A percentile compares a stretch with the other conserved stretches of the same genome.
phyloP scores from a whole-genome alignment of 2,797 vertebrate genomes.

The Erethizon dorsatum region DNA sequence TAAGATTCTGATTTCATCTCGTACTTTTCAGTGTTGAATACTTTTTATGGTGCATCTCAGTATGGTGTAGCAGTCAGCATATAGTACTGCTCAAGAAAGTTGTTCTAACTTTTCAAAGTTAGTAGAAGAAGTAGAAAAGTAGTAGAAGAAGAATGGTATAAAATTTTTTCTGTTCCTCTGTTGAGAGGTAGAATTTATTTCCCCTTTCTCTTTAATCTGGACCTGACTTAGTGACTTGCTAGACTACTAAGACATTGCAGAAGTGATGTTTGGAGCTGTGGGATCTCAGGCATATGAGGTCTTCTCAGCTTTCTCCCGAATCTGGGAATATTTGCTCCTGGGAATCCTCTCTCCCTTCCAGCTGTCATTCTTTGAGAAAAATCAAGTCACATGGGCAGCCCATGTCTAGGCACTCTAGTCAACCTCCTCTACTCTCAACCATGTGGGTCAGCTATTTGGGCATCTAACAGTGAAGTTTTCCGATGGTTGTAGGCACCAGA shows the following conservation, averaged over 20 bases:
- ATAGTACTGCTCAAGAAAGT: not conserved
- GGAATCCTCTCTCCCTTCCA: not conserved
- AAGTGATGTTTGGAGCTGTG: not conserved
- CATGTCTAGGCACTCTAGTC: not conserved
- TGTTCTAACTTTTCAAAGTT: not conserved
- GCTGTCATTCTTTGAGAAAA: not conserved
- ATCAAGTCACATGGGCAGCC: not conserved
- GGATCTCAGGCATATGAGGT: not conserved
- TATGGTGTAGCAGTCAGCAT: not conserved
- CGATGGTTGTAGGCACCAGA: not conserved
- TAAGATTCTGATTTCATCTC: not conserved
- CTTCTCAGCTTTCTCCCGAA: not conserved
- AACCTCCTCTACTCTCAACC: not conserved
- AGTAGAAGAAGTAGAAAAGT: not conserved
- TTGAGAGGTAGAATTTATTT: not conserved
- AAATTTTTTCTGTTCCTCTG: not conserved
- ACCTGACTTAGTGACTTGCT: not conserved
- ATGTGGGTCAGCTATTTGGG: not conserved
- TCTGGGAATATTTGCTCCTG: constrained; percentile 30
- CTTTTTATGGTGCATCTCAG: not conserved
- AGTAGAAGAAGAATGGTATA: not conserved
- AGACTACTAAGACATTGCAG: not conserved
- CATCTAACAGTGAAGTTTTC: not conserved
- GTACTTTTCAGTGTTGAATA: not conserved
- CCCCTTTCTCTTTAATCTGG: not conserved